Evolutionary conservation across 2,888 invertebrate genomes (phyloP), one percentile per base, ranked within the genome.

Genomic region (Oxyteleia sp.): DNA sequence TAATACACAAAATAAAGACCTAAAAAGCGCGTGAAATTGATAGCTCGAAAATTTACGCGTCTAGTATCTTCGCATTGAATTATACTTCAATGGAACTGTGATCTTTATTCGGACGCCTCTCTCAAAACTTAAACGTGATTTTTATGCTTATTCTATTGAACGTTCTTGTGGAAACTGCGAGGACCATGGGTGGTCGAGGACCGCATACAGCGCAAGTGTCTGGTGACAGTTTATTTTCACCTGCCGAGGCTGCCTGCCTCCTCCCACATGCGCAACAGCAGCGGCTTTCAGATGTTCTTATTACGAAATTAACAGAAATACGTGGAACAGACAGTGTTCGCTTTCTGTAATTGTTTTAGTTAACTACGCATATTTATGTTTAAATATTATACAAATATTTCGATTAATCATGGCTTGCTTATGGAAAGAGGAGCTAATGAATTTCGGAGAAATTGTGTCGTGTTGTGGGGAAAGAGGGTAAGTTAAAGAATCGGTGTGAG

Each of bases 221-320:
- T 87, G 89, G 90, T 90, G 90, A 90, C 90, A 90, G 89, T 89
- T 89, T 90, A 90, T 88, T 88, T 86, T 87, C 85, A 85, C 88
- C 88, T 86, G 89, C 86, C 88, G 32, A 87, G 85, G 76, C 86
- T 84, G 75, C 84, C 84, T 49, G n/a, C 78, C 45, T 66, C 59
- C 76, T 72, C 63, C 74, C 51, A 66, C 74, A 51, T 66, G 16
- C 20, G 29, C 51, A 23, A 57, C 45, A 15, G 20, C 43, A 15
- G 26, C 35, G 68, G 32, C 23, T 72, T 59, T 72, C 47, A 29
- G 38, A 57, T 82, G 45, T 57, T 63, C 55, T 51, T 59, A 51
- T 76, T 59, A 68, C 51, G 41, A 79, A 69, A 78, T 61, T 69
- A 61, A 61, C 29, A 47, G 29, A 20, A 74, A 71, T 53, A 41